These are phyloP conservation scores for Muntiacus reevesi DNA, from an alignment of 2,113 vertebrate species.

Conservation along the genomic window DNA sequence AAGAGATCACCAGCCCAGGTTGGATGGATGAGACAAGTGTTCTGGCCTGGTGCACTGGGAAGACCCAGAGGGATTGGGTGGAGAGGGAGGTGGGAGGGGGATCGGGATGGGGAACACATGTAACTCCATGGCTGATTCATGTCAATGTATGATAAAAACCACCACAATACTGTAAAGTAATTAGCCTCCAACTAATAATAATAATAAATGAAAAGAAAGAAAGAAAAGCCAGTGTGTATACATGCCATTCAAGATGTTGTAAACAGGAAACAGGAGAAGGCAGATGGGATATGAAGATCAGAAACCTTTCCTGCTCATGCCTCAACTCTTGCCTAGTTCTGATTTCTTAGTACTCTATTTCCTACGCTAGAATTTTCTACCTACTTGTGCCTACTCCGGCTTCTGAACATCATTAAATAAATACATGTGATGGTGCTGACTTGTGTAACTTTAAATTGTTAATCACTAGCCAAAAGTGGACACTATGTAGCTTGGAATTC, in stretches of 20 bases:
- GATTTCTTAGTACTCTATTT: background rate
- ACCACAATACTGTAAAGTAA: too few species aligned
- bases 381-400: background rate
- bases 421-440: background rate
- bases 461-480: background rate
- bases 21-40: too few species aligned
- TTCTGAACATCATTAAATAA: background rate
- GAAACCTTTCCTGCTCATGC: background rate
- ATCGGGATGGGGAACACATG: too few species aligned
- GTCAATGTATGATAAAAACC: too few species aligned
- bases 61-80: too few species aligned
- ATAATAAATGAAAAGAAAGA: background rate
- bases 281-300: background rate
- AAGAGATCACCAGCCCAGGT: too few species aligned
- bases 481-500: background rate
- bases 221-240: background rate
- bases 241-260: background rate
- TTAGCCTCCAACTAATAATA: too few species aligned
- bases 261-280: background rate
- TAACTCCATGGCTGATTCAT: too few species aligned
- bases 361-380: background rate
- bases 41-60: too few species aligned
- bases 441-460: background rate
- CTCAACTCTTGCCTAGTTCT: background rate
- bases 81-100: too few species aligned